Percentiles rank a stretch among this genome's conserved stretches.
Evolutionary conservation across 2,888 invertebrate species (phyloP).

Genomic region (Agrypnus murinus): DNA sequence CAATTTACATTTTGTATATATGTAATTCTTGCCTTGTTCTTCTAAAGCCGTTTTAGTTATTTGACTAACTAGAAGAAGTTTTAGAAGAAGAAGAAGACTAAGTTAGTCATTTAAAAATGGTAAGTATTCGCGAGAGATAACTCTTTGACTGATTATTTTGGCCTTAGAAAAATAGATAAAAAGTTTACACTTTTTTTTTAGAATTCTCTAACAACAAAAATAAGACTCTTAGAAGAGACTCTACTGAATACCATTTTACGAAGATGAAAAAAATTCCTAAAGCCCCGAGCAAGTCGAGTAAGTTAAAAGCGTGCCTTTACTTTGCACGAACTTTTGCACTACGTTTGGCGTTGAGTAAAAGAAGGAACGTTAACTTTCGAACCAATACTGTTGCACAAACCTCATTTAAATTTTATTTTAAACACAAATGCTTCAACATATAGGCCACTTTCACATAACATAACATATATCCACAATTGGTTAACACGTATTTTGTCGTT

Average conservation of each 20-base stretch:
- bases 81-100: no score
- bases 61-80: no score
- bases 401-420: constrained; percentile 31
- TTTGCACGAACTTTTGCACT: constrained; percentile 50
- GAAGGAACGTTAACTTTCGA: constrained; percentile 43
- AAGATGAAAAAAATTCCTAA: constrained; percentile 9
- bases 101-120: no score
- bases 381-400: constrained; percentile 44
- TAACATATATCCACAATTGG: constrained; percentile 38
- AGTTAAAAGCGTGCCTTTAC: constrained; percentile 48
- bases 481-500: constrained; percentile 35
- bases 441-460: constrained; percentile 46
- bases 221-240: no score
- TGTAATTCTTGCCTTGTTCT: no score
- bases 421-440: constrained; percentile 37
- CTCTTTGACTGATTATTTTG: no score
- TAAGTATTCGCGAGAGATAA: no score
- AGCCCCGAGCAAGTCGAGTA: constrained; percentile 8
- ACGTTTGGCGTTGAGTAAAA: constrained; percentile 43
- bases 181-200: no score
- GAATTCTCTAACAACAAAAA: no score
- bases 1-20: no score
- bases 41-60: no score
- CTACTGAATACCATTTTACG: not conserved
- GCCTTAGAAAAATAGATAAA: no score